Evolutionary conservation across 1,140 invertebrate species (phyloP), one percentile per base, ranked within the genome.

Genomic region (Drosophila ambigua): DNA sequence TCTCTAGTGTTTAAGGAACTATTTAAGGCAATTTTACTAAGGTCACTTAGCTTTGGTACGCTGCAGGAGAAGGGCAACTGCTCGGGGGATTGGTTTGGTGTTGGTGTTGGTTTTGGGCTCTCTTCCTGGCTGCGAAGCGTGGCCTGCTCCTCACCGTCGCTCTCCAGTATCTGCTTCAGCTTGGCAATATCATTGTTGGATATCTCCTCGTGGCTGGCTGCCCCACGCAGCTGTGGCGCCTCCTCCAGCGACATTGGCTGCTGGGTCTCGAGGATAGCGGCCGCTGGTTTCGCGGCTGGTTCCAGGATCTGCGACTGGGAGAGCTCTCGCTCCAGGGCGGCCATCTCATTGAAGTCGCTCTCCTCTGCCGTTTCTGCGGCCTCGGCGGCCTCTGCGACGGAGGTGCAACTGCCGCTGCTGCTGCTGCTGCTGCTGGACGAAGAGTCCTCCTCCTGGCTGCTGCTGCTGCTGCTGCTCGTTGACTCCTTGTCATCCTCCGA

Each of bases 1-100:
- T 84, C 79, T 60, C 72, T 71, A 69, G 44, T 35, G 52, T 73
- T 73, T 88, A 88, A 91, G 87, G 83, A 91, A 90, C 83, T 91
- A 81, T 88, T 90, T 91, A 91, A 91, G 85, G 90, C 90, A 91
- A 72, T 90, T 72, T 88, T 89, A 90, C 90, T 91, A 91, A 91
- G 90, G 79, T 91, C 90, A 91, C 90, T 91, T 91, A 91, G 73
- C 87, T 91, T 91, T 78, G 90, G 88, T 88, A 91, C 77, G 53
- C 28, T 73, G 51, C 23, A 39, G 11, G 35, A 39, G 11, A 39
- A 13, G 1, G 35, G 35, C 11, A 13, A 11, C 4, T 9, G 11
- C 8, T 39, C 11, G 0, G 35, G 35, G 35, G 35, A 35, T 35
- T 31, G 28, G 28, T 20, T 20, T 20, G 20, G 20, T 16, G 26